Evolutionary conservation across 2,888 invertebrate species (phyloP), one percentile per base, ranked within the genome.

Genomic region (Philhelius pedissequus): DNA sequence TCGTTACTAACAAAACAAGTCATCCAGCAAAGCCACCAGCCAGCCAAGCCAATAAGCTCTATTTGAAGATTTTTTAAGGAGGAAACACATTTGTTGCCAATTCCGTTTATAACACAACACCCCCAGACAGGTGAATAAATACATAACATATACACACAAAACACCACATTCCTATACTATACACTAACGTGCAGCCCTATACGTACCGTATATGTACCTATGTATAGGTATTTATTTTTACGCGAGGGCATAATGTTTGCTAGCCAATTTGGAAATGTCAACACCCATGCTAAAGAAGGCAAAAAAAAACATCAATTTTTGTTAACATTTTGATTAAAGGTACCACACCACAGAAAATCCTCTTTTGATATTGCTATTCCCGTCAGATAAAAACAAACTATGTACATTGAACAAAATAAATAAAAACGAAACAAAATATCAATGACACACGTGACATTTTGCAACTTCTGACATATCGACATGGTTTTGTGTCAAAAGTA

Each of bases 211-310:
- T 22, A 22, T 11, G 13, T 2, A 48, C 13, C 20, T 22, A 22
- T 0, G 2, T 6, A 5, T 5, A 20, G 13, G 62, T 9, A 27
- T 38, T n/a, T 22, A 35, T 15, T n/a, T 70, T 11, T 58, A 27
- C 11, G 40, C 35, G 35, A 9, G 20, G 50, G 22, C 58, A 68
- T 62, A 9, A 86, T 88, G 81, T 88, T 88, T 88, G 84, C 86
- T 71, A 87, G 88, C 88, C 88, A 88, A 88, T 88, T 88, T 88
- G 87, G 86, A 86, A 88, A 87, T 79, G 87, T 86, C 87, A 88
- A 88, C 87, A 88, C 6, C 6, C 8, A 27, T 30, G 30, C 40
- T 5, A 52, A 32, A 43, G 54, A 43, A 52, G 43, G 7, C 48
- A 48, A 52, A 56, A 35, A 74, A 70, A 70, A 74, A 64, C 32